Base-by-base conservation (phyloP, 1,140 invertebrate genomes). In the Dreissena polymorpha region DNA sequence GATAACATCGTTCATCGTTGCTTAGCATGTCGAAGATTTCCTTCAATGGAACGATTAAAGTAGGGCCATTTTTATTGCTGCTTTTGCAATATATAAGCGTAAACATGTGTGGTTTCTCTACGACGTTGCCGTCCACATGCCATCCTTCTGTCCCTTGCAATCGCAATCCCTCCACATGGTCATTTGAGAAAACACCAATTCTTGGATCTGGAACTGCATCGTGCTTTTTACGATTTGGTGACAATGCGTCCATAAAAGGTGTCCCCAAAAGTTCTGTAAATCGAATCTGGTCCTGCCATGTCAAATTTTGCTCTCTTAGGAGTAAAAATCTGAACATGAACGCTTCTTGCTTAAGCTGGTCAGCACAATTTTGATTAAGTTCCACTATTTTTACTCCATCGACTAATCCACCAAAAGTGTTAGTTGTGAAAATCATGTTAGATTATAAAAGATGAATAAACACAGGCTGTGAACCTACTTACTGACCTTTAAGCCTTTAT, bases 241-340 rank as follows among this genome's bases (percentile, higher is more conserved):
- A 65, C 0, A 74, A 68, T 7, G 74, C 72, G 68, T 85, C 84
- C 21, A 50, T n/a, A 51, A 77, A 82, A 5, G 84, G 78, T 8
- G 68, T 74, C 0, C 84, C 84, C 53, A 85, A 53, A 10, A 67
- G 53, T 29, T 75, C 71, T 10, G 84, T 85, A 14, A 85, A 71
- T 12, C 63, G 10, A 6, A 85, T 55, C 29, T 85, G 84, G 25
- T 85, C 79, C 39, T 82, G 78, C 84, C 84, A 82, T 23, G 55
- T 51, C 12, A 85, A 10, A 51, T 67, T 50, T 73, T 85, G 84
- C n/a, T 78, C 29, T n/a, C 72, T 64, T 60, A 82, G 78, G 23
- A 85, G 57, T 29, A 85, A 63, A 50, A 85, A 85, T 65, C 79
- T 63, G 53, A 82, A 74, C 84, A 82, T 85, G 49, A 64, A 85